Conservation (phyloP, 2,888 invertebrate genomes). For the Aphidius colemani region DNA sequence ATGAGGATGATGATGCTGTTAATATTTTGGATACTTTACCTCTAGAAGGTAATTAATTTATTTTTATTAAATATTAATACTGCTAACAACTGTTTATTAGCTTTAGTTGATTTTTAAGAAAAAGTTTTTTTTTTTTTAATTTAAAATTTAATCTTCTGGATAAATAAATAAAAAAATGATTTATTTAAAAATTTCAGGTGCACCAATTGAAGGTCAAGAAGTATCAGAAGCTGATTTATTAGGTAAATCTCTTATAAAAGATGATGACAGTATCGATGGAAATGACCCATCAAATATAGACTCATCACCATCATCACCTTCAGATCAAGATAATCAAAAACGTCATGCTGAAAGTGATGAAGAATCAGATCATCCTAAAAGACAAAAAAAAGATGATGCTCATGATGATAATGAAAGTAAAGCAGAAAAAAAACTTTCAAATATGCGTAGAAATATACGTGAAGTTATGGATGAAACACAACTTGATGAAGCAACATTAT, state of each 20-base stretch:
- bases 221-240: constrained; percentile 56
- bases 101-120: no score
- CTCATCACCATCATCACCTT: constrained; percentile 43
- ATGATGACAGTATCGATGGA: constrained; percentile 49
- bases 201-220: constrained; percentile 57
- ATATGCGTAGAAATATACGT: constrained; percentile 83
- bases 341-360: constrained; percentile 54
- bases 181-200: constrained; percentile 41
- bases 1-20: constrained; percentile 55
- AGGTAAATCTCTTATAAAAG: constrained; percentile 52
- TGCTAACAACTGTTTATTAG: no score
- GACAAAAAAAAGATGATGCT: constrained; percentile 56
- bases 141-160: neutral
- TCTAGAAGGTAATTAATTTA: constrained; percentile 45
- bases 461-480: constrained; percentile 94
- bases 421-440: constrained; percentile 60
- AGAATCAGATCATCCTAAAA: constrained; percentile 45
- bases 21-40: constrained; percentile 57
- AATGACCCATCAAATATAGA: constrained; percentile 46
- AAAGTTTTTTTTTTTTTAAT: neutral
- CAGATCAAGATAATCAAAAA: constrained; percentile 56
- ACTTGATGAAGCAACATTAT: constrained; percentile 87
- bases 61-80: constrained; percentile 11
- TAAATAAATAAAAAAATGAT: neutral
- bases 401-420: constrained; percentile 54